Percentiles rank a stretch among this genome's conserved stretches.
Conservation (phyloP, 2,113 vertebrate species). For the Phylloscopus whistleri region DNA sequence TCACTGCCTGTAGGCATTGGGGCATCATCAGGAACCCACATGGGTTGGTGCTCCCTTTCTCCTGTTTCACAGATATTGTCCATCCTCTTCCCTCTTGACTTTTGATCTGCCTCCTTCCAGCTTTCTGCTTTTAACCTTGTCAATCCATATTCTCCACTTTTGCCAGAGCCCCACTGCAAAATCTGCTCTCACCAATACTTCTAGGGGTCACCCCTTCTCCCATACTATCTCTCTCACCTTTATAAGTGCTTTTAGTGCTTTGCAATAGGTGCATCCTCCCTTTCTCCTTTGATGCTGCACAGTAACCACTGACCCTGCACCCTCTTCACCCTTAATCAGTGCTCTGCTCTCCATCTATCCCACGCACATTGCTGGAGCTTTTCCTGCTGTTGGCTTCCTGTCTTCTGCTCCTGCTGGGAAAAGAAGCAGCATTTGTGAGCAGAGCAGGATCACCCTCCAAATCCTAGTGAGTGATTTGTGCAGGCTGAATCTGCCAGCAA, state of each 20-base stretch:
- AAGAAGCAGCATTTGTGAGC: neutral
- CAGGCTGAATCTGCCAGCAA: neutral
- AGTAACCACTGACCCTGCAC: neutral
- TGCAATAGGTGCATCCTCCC: neutral
- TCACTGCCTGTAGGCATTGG: rapidly evolving
- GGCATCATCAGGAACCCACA: neutral
- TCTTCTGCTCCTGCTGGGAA: neutral
- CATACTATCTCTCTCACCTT: neutral
- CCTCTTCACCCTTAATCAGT: neutral
- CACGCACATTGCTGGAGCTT: neutral
- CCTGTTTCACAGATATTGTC: neutral
- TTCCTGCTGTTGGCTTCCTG: neutral
- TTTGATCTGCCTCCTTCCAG: neutral
- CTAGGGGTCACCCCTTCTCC: neutral
- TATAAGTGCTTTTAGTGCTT: neutral
- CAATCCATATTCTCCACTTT: neutral
- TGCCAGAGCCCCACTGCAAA: neutral
- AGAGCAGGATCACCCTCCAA: neutral
- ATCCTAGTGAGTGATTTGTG: neutral
- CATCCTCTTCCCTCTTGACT: neutral
- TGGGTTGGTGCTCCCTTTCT: neutral
- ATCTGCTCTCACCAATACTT: neutral
- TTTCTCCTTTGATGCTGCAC: neutral
- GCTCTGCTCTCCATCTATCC: neutral
- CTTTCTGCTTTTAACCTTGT: neutral